Conservation (phyloP, 2,888 invertebrate genomes). For the Adela reaumurella region DNA sequence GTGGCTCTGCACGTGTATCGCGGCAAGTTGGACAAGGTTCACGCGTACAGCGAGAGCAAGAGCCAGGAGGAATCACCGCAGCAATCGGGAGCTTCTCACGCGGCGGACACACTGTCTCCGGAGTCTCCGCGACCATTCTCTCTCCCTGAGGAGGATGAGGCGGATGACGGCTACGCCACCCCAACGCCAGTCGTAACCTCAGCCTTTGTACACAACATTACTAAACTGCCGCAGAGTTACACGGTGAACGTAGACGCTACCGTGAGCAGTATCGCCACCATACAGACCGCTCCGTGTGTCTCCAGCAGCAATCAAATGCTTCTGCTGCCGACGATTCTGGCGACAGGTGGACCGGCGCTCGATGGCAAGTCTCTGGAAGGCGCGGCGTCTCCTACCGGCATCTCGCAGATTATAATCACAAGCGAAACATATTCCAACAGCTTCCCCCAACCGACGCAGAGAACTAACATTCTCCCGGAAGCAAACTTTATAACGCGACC, state of each 20-base stretch:
- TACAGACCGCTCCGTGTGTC: slow-evolving; percentile 47
- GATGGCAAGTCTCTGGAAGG: slow-evolving; percentile 33
- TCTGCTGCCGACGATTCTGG: slow-evolving; percentile 46
- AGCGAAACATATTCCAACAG: slow-evolving; percentile 45
- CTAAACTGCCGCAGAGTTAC: slow-evolving; percentile 46
- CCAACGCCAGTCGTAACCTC: slow-evolving; percentile 10
- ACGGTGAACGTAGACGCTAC: slow-evolving; percentile 48
- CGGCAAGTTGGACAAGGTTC: slow-evolving; percentile 27
- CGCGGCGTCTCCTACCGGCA: slow-evolving; percentile 30
- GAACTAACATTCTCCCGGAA: slow-evolving; percentile 39
- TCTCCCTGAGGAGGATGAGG: too few relatives aligned
- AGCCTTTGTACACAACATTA: slow-evolving; percentile 46
- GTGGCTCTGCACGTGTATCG: slow-evolving; percentile 26
- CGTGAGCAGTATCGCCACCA: slow-evolving; percentile 42
- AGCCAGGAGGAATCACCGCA: too few relatives aligned
- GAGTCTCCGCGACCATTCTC: too few relatives aligned
- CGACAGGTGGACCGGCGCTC: slow-evolving; percentile 30
- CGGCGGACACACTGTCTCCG: too few relatives aligned
- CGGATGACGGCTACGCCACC: too few relatives aligned
- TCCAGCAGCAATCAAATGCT: slow-evolving; percentile 35
- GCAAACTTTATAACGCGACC: slow-evolving; percentile 36
- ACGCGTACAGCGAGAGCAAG: too few relatives aligned
- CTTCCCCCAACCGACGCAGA: slow-evolving; percentile 24
- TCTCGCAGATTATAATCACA: slow-evolving; percentile 48
- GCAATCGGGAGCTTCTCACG: too few relatives aligned